Evolutionary conservation across 2,113 vertebrate genomes (phyloP).

Genomic region (Myotis yumanensis): DNA sequence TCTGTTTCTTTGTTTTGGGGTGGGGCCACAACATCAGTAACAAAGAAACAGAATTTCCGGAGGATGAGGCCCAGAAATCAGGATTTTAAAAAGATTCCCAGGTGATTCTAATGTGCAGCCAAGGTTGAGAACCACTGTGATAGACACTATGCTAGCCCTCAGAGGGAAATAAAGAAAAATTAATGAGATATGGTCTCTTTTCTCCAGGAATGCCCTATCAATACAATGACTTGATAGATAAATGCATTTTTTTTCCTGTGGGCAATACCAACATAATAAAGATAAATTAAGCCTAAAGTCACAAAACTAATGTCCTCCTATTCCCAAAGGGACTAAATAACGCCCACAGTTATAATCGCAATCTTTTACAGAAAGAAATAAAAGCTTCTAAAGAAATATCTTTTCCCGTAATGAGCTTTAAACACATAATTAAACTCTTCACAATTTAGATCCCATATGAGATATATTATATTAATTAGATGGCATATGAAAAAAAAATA

Average conservation of each 20-base stretch:
- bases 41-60: too few relatives aligned
- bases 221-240: neutral
- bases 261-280: neutral
- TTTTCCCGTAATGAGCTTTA: conserved; percentile 24
- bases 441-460: conserved; percentile 18
- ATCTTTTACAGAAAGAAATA: conserved; percentile 20
- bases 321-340: neutral
- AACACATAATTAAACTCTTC: conserved; percentile 34
- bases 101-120: too few relatives aligned
- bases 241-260: neutral
- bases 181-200: neutral
- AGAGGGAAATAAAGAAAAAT: neutral
- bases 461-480: conserved; percentile 25
- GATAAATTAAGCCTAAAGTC: conserved; percentile 15
- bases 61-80: too few relatives aligned
- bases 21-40: too few relatives aligned
- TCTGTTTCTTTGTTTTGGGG: too few relatives aligned
- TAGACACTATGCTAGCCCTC: neutral
- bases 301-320: neutral
- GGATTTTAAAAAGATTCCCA: too few relatives aligned
- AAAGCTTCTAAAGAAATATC: conserved; percentile 22
- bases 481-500: neutral
- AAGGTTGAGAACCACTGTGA: too few relatives aligned
- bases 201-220: neutral
- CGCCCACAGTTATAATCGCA: neutral